Base-by-base conservation (phyloP, 2,888 invertebrate genomes). In the Ischnus inquisitorius region DNA sequence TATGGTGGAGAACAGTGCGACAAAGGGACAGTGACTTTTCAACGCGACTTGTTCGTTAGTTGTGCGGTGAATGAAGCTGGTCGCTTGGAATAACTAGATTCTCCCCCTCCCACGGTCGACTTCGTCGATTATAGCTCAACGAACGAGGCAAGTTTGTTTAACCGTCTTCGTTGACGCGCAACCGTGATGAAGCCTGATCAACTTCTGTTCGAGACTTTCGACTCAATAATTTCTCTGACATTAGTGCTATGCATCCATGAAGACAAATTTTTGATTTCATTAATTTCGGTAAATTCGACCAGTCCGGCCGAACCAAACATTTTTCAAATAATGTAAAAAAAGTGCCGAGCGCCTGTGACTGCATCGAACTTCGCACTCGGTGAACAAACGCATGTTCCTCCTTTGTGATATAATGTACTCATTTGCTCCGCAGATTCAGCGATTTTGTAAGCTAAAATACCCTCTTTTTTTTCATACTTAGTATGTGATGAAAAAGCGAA, bases 1-100 rank as follows among this genome's bases (percentile, higher is more conserved):
- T 16, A 34, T 25, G 64, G 34, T 34, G 34, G 68, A 68, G 60
- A 43, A 74, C 67, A 82, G 22, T 41, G 46, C 60, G 54, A 68
- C 39, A 72, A 79, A 79, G 41, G 75, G 14, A 76, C 14, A 16
- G 25, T 12, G 76, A 76, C 75, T 71, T 81, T 75, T 81, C 75
- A 81, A 69, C 69, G 75, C 75, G 75, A 76, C 68, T 81, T 75
- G 74, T 80, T 81, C 75, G 81, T 77, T 82, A 82, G 77, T 82
- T 82, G 41, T 43, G 43, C 71, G 46, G 41, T 60, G 71, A 82
- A 76, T 72, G 71, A 77, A 54, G 71, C 77, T 65, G 71, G 77
- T 77, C 68, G 60, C n/a, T 71, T 62, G 74, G 80, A 80, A 80
- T 80, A 80, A 80, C 80, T 80, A 80, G 65, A 65, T 80, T 80